These are phyloP conservation scores for Phaethon lepturus DNA, from an alignment of 2,113 vertebrate genomes.

Conservation along the genomic window DNA sequence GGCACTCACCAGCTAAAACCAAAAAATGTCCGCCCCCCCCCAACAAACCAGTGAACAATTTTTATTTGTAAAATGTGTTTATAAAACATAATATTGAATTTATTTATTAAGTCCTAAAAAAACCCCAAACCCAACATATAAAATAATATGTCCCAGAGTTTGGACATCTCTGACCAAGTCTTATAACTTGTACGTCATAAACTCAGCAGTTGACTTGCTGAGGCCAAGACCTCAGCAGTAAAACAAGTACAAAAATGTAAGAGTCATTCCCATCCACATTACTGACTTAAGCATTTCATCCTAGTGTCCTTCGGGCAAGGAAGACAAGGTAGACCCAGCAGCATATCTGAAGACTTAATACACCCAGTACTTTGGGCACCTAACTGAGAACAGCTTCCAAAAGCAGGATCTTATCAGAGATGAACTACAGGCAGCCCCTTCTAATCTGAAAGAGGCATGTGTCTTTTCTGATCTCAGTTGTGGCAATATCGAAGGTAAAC, in stretches of 20 bases:
- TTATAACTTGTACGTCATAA: neutral
- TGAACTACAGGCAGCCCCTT: neutral
- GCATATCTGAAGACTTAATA: neutral
- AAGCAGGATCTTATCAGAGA: neutral
- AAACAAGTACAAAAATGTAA: neutral
- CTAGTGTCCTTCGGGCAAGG: neutral
- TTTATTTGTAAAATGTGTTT: neutral
- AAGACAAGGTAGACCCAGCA: neutral
- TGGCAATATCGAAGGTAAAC: neutral
- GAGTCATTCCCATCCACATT: neutral
- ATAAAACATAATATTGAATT: neutral
- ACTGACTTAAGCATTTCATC: neutral
- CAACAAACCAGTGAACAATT: neutral
- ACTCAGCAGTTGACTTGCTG: neutral
- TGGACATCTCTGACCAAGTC: neutral
- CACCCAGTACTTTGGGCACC: neutral
- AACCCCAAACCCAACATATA: neutral
- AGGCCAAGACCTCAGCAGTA: neutral
- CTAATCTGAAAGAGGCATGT: neutral
- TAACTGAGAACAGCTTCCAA: neutral
- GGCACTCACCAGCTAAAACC: neutral
- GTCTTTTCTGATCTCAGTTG: neutral
- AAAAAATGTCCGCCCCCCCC: accelerated
- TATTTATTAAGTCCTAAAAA: neutral
- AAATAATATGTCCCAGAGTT: neutral